Evolutionary conservation across 2,888 invertebrate species (phyloP).

Genomic region (Salticus scenicus): DNA sequence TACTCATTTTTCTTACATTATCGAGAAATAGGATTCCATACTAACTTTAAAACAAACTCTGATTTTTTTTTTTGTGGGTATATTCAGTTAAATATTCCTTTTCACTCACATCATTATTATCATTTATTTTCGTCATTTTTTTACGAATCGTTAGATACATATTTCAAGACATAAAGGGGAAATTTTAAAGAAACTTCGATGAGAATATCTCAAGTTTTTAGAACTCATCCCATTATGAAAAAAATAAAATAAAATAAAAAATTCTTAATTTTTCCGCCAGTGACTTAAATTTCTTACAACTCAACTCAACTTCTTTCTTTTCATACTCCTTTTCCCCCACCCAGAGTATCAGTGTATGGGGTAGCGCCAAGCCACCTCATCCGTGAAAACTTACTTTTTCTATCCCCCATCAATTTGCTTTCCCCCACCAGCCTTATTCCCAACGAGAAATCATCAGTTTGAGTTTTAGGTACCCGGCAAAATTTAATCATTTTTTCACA

Average conservation of each 20-base stretch:
- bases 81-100: neutral
- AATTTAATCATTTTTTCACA: slow-evolving; percentile 68
- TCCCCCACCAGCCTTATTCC: slow-evolving; percentile 4
- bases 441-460: slow-evolving; percentile 41
- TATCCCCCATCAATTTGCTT: neutral
- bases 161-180: neutral
- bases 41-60: neutral
- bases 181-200: neutral
- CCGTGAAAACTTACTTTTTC: slow-evolving; percentile 59
- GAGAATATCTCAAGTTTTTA: neutral
- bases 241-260: neutral
- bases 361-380: slow-evolving; percentile 46
- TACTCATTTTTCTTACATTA: no score
- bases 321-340: neutral
- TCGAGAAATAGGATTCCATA: no score
- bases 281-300: slow-evolving; percentile 4
- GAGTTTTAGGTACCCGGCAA: slow-evolving; percentile 50
- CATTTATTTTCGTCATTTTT: slow-evolving; percentile 16
- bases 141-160: slow-evolving; percentile 14
- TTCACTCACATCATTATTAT: neutral
- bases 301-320: slow-evolving; percentile 1
- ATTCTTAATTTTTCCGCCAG: slow-evolving; percentile 16
- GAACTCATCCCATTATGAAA: neutral
- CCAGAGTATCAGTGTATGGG: neutral
- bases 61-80: neutral